These are phyloP conservation scores for Rhinogobius similis DNA, from an alignment of 2,113 vertebrate genomes.

Conservation along the genomic window DNA sequence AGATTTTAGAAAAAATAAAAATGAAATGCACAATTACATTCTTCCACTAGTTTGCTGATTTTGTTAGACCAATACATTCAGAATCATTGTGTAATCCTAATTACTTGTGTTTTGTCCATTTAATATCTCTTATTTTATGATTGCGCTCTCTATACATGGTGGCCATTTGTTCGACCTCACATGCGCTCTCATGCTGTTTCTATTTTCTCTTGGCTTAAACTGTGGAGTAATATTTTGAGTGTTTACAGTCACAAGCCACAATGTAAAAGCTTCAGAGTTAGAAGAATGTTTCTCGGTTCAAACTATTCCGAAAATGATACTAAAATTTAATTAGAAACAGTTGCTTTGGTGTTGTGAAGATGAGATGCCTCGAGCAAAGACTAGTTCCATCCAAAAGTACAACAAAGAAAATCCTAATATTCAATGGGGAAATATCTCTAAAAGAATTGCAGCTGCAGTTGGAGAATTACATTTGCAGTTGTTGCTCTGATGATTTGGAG, in stretches of 20 bases:
- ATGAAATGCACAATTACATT: no score
- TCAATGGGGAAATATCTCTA: slow-evolving; percentile 43
- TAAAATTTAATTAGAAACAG: slow-evolving; percentile 78
- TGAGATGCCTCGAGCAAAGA: slow-evolving; percentile 56
- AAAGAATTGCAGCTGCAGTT: slow-evolving; percentile 39
- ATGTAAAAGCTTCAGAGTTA: slow-evolving; percentile 65
- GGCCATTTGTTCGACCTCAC: slow-evolving; percentile 8
- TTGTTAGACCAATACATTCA: background rate
- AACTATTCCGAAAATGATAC: slow-evolving; percentile 69
- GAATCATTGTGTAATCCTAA: slow-evolving; percentile 23
- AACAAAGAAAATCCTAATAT: slow-evolving; percentile 46
- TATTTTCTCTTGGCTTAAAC: slow-evolving; percentile 52
- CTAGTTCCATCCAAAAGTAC: slow-evolving; percentile 37
- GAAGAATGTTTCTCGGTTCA: slow-evolving; percentile 74
- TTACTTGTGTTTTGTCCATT: background rate
- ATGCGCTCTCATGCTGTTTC: slow-evolving; percentile 34
- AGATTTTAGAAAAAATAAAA: no score
- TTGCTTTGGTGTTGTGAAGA: slow-evolving; percentile 62
- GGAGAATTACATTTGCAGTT: slow-evolving; percentile 29
- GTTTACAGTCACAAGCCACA: slow-evolving; percentile 69
- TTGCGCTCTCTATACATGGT: background rate
- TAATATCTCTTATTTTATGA: background rate
- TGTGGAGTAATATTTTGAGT: slow-evolving; percentile 61
- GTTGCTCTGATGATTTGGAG: slow-evolving; percentile 47
- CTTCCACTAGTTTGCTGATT: no score